Evolutionary conservation across 2,888 invertebrate genomes (phyloP).

Genomic region (Tipula helvola): DNA sequence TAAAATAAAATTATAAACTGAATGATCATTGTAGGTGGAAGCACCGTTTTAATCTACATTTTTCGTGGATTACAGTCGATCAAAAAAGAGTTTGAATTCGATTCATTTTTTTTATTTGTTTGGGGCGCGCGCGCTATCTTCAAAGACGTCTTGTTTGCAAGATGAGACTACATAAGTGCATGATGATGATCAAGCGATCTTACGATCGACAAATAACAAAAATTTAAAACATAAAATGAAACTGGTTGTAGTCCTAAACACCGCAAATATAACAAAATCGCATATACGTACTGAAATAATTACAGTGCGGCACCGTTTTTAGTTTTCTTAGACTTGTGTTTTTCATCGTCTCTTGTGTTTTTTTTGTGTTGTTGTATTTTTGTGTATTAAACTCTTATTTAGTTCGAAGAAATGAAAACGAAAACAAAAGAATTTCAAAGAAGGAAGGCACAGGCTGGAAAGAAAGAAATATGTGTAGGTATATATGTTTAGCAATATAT

Average conservation of each 20-base stretch:
- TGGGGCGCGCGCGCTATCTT: neutral
- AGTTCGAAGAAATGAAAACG: neutral
- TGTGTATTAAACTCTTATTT: neutral
- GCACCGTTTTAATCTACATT: neutral
- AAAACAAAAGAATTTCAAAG: neutral
- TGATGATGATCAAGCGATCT: neutral
- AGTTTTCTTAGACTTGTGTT: neutral
- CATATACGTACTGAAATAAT: neutral
- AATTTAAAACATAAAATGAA: neutral
- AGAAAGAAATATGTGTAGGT: neutral
- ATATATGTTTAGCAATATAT: neutral
- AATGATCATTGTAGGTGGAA: neutral
- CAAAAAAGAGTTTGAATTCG: neutral
- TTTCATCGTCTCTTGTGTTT: neutral
- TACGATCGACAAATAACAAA: neutral
- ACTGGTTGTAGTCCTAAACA: neutral
- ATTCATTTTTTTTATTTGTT: neutral
- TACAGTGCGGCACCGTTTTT: neutral
- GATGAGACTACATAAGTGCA: neutral
- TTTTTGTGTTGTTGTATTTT: neutral
- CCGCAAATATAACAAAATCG: neutral
- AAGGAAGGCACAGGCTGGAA: neutral
- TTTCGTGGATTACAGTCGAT: neutral
- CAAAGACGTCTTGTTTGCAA: neutral
- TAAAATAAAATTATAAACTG: neutral